Evolutionary conservation across 2,888 invertebrate species (phyloP).

Genomic region (Eupithecia centaureata): DNA sequence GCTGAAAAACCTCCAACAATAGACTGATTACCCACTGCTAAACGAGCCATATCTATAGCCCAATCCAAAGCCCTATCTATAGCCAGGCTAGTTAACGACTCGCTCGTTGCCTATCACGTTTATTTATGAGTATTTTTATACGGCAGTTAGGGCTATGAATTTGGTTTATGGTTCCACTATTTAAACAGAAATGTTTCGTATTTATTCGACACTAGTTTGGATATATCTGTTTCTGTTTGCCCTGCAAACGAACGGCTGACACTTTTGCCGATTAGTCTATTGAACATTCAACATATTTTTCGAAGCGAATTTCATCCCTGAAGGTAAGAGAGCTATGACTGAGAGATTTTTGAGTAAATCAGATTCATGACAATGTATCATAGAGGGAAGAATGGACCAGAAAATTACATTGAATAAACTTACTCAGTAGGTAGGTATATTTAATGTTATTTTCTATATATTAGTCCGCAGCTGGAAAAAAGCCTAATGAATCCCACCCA

Average conservation of each 20-base stretch:
- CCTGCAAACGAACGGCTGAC: background rate
- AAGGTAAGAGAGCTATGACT: too few species aligned
- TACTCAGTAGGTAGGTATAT: too few species aligned
- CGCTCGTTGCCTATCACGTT: conserved; percentile 26
- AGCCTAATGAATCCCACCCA: too few species aligned
- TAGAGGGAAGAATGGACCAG: too few species aligned
- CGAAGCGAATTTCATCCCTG: background rate
- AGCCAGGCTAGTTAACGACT: conserved; percentile 24
- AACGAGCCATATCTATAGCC: conserved; percentile 7
- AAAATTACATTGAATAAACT: too few species aligned
- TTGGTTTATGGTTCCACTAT: conserved; percentile 48
- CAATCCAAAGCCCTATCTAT: conserved; percentile 11
- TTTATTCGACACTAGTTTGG: conserved; percentile 9
- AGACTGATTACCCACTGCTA: conserved; percentile 7
- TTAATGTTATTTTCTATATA: too few species aligned
- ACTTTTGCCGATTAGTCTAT: background rate
- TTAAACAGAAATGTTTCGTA: conserved; percentile 29
- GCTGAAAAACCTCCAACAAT: background rate
- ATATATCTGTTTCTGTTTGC: background rate
- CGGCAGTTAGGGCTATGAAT: conserved; percentile 48
- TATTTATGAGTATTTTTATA: conserved; percentile 34
- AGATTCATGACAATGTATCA: too few species aligned
- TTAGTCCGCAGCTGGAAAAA: too few species aligned
- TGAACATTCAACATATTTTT: background rate
- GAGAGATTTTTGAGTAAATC: too few species aligned